Conservation (phyloP, 2,113 vertebrate genomes). For the Amazona guildingii region DNA sequence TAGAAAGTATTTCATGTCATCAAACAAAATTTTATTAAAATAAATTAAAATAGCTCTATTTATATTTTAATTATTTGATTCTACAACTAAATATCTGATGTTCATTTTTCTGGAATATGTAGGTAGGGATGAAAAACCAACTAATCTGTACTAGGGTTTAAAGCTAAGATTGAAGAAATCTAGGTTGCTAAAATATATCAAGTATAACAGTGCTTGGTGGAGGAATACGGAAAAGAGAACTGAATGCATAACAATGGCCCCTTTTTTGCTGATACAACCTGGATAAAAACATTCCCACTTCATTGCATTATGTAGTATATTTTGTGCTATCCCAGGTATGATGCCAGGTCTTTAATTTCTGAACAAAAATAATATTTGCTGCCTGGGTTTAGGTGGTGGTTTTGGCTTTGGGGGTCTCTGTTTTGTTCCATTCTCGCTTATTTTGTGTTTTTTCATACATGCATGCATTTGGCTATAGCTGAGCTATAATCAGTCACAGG, state of each 20-base stretch:
- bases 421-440: not conserved
- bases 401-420: not conserved
- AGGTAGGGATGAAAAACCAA: not conserved
- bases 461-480: not conserved
- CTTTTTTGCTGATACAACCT: not conserved
- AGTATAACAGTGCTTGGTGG: not conserved
- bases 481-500: not conserved
- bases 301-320: accelerated
- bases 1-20: not conserved
- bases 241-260: not conserved
- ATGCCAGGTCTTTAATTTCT: not conserved
- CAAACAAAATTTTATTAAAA: not conserved
- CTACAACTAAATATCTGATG: not conserved
- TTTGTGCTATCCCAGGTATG: not conserved
- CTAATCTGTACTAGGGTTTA: not conserved
- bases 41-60: not conserved
- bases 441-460: not conserved
- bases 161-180: not conserved
- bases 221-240: not conserved
- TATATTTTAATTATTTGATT: not conserved
- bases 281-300: not conserved
- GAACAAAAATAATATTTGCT: not conserved
- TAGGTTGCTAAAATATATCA: not conserved
- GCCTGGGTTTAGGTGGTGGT: not conserved
- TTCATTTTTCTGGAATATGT: not conserved